Conservation (phyloP, 2,797 vertebrate species). For the Thripadectes ignobilis region DNA sequence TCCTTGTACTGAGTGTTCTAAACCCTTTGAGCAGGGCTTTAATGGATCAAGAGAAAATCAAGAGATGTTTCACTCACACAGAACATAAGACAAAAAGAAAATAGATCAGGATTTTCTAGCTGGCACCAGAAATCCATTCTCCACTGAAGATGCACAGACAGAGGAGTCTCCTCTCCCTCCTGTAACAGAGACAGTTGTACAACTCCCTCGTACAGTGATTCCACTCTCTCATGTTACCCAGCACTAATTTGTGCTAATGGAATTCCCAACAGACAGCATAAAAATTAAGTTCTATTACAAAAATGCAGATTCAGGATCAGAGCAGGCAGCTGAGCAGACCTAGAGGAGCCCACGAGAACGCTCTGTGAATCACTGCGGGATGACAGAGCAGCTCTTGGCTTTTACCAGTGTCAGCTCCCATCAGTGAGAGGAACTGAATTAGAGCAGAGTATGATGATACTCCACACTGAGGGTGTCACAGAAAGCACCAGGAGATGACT, state of each 20-base stretch:
- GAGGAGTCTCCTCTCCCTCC: background rate
- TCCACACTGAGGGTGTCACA: background rate
- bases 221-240: background rate
- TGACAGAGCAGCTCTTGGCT: background rate
- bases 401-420: background rate
- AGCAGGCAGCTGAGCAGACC: background rate
- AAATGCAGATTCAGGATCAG: background rate
- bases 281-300: background rate
- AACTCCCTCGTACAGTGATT: background rate
- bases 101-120: background rate
- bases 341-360: background rate
- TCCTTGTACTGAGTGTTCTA: background rate
- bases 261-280: background rate
- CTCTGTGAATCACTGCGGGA: background rate
- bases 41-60: background rate
- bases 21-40: background rate
- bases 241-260: background rate
- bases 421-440: background rate
- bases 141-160: background rate
- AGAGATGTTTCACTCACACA: background rate
- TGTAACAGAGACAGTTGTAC: background rate
- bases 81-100: background rate
- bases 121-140: background rate
- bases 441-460: background rate
- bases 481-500: background rate